These are phyloP conservation scores for Notoglanidium macrostoma DNA, from an alignment of 2,797 vertebrate genomes.

Conservation along the genomic window DNA sequence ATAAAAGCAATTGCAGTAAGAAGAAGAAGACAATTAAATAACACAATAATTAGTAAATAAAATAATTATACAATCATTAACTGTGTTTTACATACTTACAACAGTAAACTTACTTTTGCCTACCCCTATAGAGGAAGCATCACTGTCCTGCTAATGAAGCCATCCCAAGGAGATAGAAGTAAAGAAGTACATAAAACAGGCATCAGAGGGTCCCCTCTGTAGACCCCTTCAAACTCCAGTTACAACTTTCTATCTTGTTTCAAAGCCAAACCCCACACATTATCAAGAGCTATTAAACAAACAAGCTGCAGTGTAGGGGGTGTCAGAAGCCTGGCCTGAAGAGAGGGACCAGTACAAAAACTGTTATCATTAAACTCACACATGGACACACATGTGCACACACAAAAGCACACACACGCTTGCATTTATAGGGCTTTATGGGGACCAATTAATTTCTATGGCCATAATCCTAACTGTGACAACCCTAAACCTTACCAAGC, in stretches of 20 bases:
- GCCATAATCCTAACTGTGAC: too few relatives aligned
- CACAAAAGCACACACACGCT: background rate
- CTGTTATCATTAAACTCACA: constrained; percentile 29
- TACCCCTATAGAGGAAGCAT: constrained; percentile 21
- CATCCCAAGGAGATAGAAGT: constrained; percentile 25
- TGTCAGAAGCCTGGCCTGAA: constrained; percentile 21
- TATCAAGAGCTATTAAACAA: constrained; percentile 45
- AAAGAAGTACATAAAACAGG: constrained; percentile 40
- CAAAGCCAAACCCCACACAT: constrained; percentile 43
- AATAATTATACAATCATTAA: too few relatives aligned
- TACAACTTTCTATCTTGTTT: constrained; percentile 38
- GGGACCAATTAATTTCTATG: too few relatives aligned
- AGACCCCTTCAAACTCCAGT: background rate
- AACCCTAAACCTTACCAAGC: too few relatives aligned
- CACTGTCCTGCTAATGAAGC: constrained; percentile 42
- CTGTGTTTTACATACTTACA: too few relatives aligned
- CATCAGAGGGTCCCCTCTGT: constrained; percentile 23
- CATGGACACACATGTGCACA: background rate
- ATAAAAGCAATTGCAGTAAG: too few relatives aligned
- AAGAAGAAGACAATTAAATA: too few relatives aligned
- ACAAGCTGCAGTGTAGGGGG: constrained; percentile 37
- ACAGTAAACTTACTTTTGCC: too few relatives aligned
- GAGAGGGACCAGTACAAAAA: constrained; percentile 36
- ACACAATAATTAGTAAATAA: too few relatives aligned
- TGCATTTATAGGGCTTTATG: too few relatives aligned